Evolutionary conservation across 2,797 vertebrate genomes (phyloP).

Genomic region (Glossophaga mutica): DNA sequence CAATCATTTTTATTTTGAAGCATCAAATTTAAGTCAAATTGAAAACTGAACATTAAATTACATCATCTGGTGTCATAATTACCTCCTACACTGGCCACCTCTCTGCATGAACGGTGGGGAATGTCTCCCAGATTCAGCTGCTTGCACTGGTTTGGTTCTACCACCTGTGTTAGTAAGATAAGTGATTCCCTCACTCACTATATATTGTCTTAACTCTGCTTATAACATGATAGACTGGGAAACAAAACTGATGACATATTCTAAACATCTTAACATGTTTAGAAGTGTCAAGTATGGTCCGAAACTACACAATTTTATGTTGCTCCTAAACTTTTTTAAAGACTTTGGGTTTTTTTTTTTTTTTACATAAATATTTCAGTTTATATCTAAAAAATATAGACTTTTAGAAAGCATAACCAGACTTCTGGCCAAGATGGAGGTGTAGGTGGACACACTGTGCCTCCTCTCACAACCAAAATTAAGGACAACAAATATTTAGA

Average conservation of each 20-base stretch:
- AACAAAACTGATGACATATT: background rate
- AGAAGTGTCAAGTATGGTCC: background rate
- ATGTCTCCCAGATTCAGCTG: background rate
- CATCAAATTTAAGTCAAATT: slow-evolving; percentile 14
- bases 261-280: slow-evolving; percentile 3
- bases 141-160: background rate
- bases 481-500: too few species aligned
- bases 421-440: too few species aligned
- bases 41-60: background rate
- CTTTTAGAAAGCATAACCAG: background rate
- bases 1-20: slow-evolving; percentile 41
- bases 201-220: background rate
- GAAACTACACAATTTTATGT: background rate
- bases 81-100: background rate
- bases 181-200: background rate
- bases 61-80: background rate
- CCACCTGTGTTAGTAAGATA: background rate
- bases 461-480: too few species aligned
- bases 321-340: slow-evolving; percentile 12
- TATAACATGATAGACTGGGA: background rate
- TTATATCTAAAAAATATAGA: background rate
- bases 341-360: background rate
- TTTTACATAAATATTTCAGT: background rate
- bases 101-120: background rate
- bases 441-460: too few species aligned